These are phyloP conservation scores for Coronaproctus castanopsis DNA, from an alignment of 2,888 invertebrate species.

Conservation along the genomic window DNA sequence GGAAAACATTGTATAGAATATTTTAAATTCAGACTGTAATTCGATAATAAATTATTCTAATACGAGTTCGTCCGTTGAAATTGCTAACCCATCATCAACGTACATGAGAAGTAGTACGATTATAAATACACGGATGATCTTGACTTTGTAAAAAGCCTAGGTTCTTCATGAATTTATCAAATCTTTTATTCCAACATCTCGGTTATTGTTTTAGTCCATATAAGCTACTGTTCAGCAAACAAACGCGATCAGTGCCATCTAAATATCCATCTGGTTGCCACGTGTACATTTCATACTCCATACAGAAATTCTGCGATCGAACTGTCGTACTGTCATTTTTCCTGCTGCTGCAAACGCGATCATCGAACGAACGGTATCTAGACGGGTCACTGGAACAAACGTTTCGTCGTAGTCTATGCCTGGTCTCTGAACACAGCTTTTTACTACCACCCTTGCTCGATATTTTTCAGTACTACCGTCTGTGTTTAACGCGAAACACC, in stretches of 20 bases:
- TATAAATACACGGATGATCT: constrained; percentile 23
- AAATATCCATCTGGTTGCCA: constrained; percentile 23
- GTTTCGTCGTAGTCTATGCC: constrained; percentile 23
- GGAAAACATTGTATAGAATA: too few relatives aligned
- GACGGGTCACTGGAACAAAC: constrained; percentile 22
- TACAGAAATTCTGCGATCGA: constrained; percentile 22
- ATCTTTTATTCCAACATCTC: constrained; percentile 24
- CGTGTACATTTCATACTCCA: constrained; percentile 24
- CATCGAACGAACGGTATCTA: constrained; percentile 19
- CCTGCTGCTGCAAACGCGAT: constrained; percentile 19
- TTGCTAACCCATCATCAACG: constrained; percentile 24
- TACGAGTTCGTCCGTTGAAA: too few relatives aligned
- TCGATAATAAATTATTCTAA: too few relatives aligned
- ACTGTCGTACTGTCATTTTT: constrained; percentile 19
- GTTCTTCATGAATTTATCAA: constrained; percentile 20
- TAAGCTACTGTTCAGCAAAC: constrained; percentile 23
- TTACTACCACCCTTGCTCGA: constrained; percentile 22
- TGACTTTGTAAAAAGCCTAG: constrained; percentile 19
- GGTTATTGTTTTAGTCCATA: constrained; percentile 26
- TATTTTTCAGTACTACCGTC: constrained; percentile 21
- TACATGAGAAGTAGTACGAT: constrained; percentile 11
- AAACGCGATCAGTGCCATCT: constrained; percentile 22
- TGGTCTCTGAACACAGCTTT: constrained; percentile 19
- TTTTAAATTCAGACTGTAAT: too few relatives aligned
- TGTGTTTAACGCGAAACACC: constrained; percentile 21